phyloP scores from a whole-genome alignment of 2,888 invertebrate genomes.

The Nemotelus pantherinus region DNA sequence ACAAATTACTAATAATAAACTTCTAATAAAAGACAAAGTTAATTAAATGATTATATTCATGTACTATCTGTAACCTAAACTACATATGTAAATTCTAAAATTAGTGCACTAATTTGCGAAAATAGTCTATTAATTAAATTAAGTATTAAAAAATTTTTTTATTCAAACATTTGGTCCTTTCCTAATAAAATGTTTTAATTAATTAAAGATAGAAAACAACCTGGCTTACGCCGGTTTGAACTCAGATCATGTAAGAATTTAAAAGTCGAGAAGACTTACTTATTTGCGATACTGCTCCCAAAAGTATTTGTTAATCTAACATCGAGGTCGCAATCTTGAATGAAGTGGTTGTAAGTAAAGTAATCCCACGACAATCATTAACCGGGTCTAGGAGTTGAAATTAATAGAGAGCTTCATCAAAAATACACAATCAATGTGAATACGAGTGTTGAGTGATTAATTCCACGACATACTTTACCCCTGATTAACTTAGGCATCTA shows the following conservation, averaged over 20 bases:
- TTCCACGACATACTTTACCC: no score
- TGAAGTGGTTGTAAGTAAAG: no score
- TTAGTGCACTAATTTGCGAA: slow-evolving; percentile 77
- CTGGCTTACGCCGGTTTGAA: slow-evolving; percentile 38
- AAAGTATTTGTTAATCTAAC: slow-evolving; percentile 5
- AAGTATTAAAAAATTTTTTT: slow-evolving; percentile 59
- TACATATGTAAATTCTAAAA: slow-evolving; percentile 76
- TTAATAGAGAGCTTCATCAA: no score
- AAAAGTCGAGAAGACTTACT: slow-evolving; percentile 82
- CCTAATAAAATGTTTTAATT: slow-evolving; percentile 72
- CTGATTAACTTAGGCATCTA: no score
- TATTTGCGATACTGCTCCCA: slow-evolving; percentile 26
- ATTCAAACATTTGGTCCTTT: slow-evolving; percentile 75
- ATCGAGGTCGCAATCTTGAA: slow-evolving; percentile 23
- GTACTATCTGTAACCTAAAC: slow-evolving; percentile 68
- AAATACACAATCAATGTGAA: no score
- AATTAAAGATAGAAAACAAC: slow-evolving; percentile 27
- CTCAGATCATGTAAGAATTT: slow-evolving; percentile 65
- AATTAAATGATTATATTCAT: slow-evolving; percentile 65
- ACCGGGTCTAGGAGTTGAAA: no score
- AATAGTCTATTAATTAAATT: slow-evolving; percentile 65
- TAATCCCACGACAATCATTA: no score
- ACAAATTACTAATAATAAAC: slow-evolving; percentile 69
- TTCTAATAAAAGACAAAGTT: slow-evolving; percentile 63
- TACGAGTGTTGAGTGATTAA: no score